A percentile compares a stretch with the other conserved stretches of the same genome.
Conservation (phyloP, 2,797 vertebrate genomes). For the Hyperoplus lanceolatus region DNA sequence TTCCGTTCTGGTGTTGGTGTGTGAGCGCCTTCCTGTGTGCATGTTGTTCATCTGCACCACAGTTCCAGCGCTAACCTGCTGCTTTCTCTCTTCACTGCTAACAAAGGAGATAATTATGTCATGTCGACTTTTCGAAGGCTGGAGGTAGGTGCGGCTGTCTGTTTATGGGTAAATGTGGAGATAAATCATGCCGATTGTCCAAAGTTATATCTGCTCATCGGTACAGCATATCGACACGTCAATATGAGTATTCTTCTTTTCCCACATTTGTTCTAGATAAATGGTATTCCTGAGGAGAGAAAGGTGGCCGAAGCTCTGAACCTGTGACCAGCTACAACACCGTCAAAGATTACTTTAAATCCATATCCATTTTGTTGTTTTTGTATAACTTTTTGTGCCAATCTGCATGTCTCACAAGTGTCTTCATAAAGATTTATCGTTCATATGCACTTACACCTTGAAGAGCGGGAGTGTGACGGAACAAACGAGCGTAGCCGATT, state of each 20-base stretch:
- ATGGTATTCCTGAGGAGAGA: slow-evolving; percentile 99
- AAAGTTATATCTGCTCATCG: background rate
- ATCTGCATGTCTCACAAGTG: slow-evolving; percentile 74
- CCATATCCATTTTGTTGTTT: slow-evolving; percentile 27
- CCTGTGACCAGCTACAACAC: slow-evolving; percentile 84
- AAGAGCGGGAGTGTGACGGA: slow-evolving; percentile 24
- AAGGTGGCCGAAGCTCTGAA: slow-evolving; percentile 96
- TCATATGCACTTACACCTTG: slow-evolving; percentile 51
- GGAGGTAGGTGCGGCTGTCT: slow-evolving; percentile 92
- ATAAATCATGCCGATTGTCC: background rate
- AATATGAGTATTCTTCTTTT: background rate
- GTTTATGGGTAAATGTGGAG: background rate
- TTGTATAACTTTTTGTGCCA: slow-evolving; percentile 72
- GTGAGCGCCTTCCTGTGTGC: slow-evolving; percentile 71
- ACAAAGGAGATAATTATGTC: slow-evolving; percentile 98
- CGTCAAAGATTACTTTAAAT: slow-evolving; percentile 13
- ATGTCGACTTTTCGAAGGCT: slow-evolving; percentile 99
- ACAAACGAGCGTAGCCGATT: slow-evolving; percentile 37
- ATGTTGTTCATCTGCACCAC: slow-evolving; percentile 58
- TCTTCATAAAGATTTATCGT: slow-evolving; percentile 46
- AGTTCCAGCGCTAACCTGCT: slow-evolving; percentile 73
- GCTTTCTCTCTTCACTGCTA: slow-evolving; percentile 91
- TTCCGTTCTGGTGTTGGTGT: background rate
- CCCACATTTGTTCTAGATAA: slow-evolving; percentile 88
- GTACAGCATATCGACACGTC: background rate